Conservation (phyloP, 2,888 invertebrate species). For the Drosophila niveifrons region DNA sequence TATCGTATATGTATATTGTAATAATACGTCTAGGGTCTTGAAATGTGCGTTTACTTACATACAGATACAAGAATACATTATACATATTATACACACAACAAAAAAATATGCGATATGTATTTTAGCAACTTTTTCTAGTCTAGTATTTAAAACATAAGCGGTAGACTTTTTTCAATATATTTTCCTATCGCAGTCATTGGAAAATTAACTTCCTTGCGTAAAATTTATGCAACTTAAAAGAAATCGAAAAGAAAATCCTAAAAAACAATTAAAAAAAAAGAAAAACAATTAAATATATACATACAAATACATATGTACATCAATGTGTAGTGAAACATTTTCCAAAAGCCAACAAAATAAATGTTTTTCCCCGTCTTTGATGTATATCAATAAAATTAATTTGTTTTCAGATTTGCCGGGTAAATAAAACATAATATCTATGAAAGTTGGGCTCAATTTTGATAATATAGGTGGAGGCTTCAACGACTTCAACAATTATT, state of each 20-base stretch:
- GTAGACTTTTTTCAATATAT: constrained; percentile 56
- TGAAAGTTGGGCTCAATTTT: no score
- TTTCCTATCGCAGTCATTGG: constrained; percentile 52
- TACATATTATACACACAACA: constrained; percentile 32
- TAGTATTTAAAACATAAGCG: constrained; percentile 63
- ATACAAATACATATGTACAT: constrained; percentile 39
- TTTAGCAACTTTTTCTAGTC: constrained; percentile 76
- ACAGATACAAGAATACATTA: constrained; percentile 42
- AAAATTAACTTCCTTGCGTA: constrained; percentile 53
- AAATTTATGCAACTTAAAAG: constrained; percentile 44
- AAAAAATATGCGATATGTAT: constrained; percentile 58
- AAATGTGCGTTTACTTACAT: constrained; percentile 57
- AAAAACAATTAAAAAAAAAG: constrained; percentile 4
- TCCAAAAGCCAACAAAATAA: constrained; percentile 53
- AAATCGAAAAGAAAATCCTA: background rate
- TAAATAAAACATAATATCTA: constrained; percentile 3
- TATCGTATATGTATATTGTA: constrained; percentile 44
- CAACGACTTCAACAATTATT: no score
- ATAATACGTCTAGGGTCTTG: constrained; percentile 36
- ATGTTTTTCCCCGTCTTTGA: constrained; percentile 50
- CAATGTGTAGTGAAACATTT: constrained; percentile 62
- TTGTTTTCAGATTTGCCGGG: constrained; percentile 9
- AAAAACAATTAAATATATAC: constrained; percentile 21
- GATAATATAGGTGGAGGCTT: background rate
- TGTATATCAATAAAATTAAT: constrained; percentile 18